Conservation (phyloP, 2,888 invertebrate species). For the Drosophila mayaguana region DNA sequence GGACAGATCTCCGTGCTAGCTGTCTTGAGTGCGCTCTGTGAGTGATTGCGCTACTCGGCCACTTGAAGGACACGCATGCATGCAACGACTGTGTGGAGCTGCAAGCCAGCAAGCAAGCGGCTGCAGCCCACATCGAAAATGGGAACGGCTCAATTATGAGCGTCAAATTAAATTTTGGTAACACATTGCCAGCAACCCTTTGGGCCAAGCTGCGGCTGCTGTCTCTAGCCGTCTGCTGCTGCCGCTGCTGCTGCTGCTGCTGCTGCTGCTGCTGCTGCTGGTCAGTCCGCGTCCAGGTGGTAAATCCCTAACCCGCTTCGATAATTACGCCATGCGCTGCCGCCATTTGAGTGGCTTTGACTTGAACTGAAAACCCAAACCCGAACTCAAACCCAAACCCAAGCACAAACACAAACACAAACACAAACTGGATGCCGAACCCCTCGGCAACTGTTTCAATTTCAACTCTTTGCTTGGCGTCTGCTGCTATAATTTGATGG, state of each 20-base stretch:
- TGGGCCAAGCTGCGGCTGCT: conserved; percentile 46
- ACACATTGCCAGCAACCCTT: conserved; percentile 57
- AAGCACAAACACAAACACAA: conserved; percentile 23
- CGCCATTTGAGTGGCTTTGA: conserved; percentile 70
- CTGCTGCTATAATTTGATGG: conserved; percentile 68
- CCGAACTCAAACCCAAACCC: conserved; percentile 15
- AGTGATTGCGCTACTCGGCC: conserved; percentile 20
- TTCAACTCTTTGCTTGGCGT: conserved; percentile 57
- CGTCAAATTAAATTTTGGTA: conserved; percentile 65
- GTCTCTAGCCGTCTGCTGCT: conserved; percentile 58
- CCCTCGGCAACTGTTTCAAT: conserved; percentile 76
- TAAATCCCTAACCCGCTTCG: conserved; percentile 74
- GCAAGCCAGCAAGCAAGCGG: conserved; percentile 31
- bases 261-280: conserved; percentile 18
- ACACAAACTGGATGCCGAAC: conserved; percentile 33
- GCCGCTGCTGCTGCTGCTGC: conserved; percentile 51
- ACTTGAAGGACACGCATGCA: conserved; percentile 30
- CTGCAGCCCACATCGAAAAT: conserved; percentile 41
- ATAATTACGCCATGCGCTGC: conserved; percentile 72
- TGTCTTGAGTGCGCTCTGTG: conserved; percentile 9
- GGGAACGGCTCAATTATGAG: conserved; percentile 66
- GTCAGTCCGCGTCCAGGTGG: conserved; percentile 72
- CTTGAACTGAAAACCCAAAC: conserved; percentile 40
- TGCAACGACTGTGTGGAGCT: not conserved
- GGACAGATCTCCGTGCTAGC: conserved; percentile 16